Evolutionary conservation across 2,797 vertebrate genomes (phyloP).

Genomic region (Acanthurus lineatus): DNA sequence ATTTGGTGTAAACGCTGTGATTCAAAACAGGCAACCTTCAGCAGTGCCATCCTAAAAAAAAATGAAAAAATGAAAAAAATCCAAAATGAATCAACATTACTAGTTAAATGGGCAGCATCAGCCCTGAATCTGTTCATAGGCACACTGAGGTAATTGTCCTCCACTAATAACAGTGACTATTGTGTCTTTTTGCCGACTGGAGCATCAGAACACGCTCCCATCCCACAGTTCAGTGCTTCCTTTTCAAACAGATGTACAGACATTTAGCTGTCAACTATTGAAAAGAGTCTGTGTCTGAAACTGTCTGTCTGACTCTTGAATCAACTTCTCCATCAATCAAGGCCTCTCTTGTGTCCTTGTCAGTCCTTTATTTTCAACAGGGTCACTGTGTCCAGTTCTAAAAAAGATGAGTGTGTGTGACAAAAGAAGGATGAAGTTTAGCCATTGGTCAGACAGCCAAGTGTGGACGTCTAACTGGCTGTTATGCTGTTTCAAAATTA

Average conservation of each 20-base stretch:
- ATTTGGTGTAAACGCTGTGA: conserved; percentile 32
- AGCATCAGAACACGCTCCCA: conserved; percentile 33
- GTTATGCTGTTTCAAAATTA: too few relatives aligned
- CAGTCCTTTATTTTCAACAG: conserved; percentile 33
- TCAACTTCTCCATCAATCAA: conserved; percentile 80
- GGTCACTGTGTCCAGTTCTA: too few relatives aligned
- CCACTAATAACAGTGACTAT: conserved; percentile 46
- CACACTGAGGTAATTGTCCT: conserved; percentile 55
- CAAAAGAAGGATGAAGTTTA: too few relatives aligned
- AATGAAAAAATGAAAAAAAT: not conserved
- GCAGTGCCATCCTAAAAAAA: conserved; percentile 7
- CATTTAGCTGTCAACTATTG: conserved; percentile 75
- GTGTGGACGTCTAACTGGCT: too few relatives aligned
- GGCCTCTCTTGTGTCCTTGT: conserved; percentile 63
- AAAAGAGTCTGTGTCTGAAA: conserved; percentile 70
- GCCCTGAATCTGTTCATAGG: conserved; percentile 39
- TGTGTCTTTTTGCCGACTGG: conserved; percentile 48
- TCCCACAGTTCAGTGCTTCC: conserved; percentile 30
- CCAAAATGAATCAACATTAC: conserved; percentile 6
- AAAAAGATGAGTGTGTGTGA: too few relatives aligned
- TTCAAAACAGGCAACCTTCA: conserved; percentile 50
- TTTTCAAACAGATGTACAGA: conserved; percentile 63
- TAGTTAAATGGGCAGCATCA: conserved; percentile 34
- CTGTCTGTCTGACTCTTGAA: conserved; percentile 64
- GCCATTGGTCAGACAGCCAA: too few relatives aligned